phyloP scores from a whole-genome alignment of 2,113 vertebrate genomes.

The Pavo muticus region DNA sequence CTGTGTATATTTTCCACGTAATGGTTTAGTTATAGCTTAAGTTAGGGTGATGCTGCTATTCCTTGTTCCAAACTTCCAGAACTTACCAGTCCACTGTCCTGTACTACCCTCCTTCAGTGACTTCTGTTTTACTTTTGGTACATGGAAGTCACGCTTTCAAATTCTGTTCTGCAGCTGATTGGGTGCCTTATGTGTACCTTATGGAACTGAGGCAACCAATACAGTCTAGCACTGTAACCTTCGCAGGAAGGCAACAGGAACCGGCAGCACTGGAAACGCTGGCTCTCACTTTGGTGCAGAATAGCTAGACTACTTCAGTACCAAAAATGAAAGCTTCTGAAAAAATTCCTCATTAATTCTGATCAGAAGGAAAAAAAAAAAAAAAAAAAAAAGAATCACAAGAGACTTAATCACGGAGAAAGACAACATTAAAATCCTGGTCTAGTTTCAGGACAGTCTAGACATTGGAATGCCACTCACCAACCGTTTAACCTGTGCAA shows the following conservation, averaged over 20 bases:
- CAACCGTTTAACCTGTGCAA: constrained; percentile 28
- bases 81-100: neutral
- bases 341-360: constrained; percentile 9
- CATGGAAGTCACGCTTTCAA: neutral
- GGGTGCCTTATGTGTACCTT: neutral
- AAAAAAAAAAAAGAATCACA: neutral
- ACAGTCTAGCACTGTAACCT: neutral
- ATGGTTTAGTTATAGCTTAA: neutral
- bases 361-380: neutral
- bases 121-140: neutral
- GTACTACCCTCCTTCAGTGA: neutral
- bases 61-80: neutral
- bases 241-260: neutral
- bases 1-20: neutral
- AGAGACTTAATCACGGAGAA: constrained; percentile 41
- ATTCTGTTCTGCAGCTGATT: neutral
- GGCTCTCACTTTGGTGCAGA: neutral
- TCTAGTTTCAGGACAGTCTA: constrained; percentile 25
- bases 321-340: neutral
- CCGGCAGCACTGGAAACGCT: neutral
- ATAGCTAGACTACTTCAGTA: constrained; percentile 15
- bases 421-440: constrained; percentile 24
- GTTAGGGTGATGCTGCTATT: neutral
- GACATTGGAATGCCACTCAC: constrained; percentile 56
- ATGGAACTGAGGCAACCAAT: neutral